Percentiles rank a stretch among this genome's conserved stretches.
Conservation (phyloP, 2,113 vertebrate species). For the Silurus meridionalis region DNA sequence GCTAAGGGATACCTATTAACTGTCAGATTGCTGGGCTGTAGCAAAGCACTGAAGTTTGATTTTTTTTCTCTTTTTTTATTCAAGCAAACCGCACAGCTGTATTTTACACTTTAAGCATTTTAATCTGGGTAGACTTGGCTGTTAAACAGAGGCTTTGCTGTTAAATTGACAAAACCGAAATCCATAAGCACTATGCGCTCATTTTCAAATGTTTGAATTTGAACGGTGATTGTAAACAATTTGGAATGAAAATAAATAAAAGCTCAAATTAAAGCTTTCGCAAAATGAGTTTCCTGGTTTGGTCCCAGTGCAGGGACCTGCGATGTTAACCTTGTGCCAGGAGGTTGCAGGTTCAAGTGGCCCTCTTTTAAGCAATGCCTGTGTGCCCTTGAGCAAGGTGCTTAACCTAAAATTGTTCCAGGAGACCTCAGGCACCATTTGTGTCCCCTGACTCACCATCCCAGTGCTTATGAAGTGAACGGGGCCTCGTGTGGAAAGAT, state of each 20-base stretch:
- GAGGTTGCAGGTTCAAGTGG: slow-evolving; percentile 30
- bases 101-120: slow-evolving; percentile 17
- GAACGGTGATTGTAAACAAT: neutral
- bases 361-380: slow-evolving; percentile 21
- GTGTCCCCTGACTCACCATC: neutral
- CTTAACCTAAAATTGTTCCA: slow-evolving; percentile 35
- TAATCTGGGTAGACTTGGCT: neutral
- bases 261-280: neutral
- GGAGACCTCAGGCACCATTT: neutral
- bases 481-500: neutral
- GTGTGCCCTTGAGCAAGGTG: slow-evolving; percentile 37
- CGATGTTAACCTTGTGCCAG: slow-evolving; percentile 21
- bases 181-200: neutral
- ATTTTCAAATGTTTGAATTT: neutral
- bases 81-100: slow-evolving; percentile 34
- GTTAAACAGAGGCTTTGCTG: neutral
- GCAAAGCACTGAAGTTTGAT: slow-evolving; percentile 44
- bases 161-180: neutral
- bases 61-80: slow-evolving; percentile 13
- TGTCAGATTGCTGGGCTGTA: slow-evolving; percentile 40
- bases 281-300: neutral
- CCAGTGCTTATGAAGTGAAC: neutral
- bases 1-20: slow-evolving; percentile 44
- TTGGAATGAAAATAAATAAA: neutral
- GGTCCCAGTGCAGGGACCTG: slow-evolving; percentile 23